Percentiles rank a stretch among this genome's conserved stretches.
Evolutionary conservation across 2,113 vertebrate species (phyloP).

Genomic region (Tupaia tana): DNA sequence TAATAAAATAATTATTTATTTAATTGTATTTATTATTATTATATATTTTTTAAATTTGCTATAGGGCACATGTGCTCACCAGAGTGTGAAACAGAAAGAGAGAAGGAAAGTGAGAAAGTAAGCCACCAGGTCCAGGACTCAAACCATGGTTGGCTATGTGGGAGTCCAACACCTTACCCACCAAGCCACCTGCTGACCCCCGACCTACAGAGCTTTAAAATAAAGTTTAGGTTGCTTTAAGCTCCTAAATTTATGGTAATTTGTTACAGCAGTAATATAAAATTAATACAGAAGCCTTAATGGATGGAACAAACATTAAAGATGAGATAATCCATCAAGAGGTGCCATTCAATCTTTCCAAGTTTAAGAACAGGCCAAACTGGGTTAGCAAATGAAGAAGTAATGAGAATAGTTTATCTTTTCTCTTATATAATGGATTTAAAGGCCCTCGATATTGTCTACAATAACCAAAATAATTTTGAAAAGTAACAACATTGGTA

Average conservation of each 20-base stretch:
- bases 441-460: background rate
- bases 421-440: background rate
- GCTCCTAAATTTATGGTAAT: background rate
- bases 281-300: slow-evolving; percentile 13
- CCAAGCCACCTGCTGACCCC: no score
- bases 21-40: no score
- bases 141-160: no score
- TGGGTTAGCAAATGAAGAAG: background rate
- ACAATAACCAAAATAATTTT: slow-evolving; percentile 15
- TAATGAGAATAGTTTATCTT: background rate
- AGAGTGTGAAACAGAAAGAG: no score
- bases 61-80: no score
- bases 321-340: slow-evolving; percentile 24
- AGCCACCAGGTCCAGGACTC: no score
- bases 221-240: background rate
- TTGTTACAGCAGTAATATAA: background rate
- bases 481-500: background rate
- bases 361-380: background rate
- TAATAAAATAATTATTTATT: no score
- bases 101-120: no score
- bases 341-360: background rate
- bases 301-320: background rate
- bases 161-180: no score
- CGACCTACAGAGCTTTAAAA: background rate
- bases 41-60: no score